Base-by-base conservation (phyloP, 2,888 invertebrate species). In the Sesia apiformis region DNA sequence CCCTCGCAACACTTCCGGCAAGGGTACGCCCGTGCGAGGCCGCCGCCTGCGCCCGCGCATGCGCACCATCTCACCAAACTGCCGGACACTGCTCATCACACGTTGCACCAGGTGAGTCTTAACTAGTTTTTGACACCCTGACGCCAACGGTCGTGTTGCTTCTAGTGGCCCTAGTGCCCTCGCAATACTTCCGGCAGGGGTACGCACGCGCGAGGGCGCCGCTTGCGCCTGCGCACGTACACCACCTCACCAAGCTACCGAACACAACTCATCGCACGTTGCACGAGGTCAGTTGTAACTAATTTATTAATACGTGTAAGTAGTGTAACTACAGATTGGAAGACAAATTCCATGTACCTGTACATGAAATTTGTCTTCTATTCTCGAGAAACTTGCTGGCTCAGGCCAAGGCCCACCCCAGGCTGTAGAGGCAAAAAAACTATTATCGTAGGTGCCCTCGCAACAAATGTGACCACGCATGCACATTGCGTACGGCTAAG, bases 1-100 rank as follows among this genome's bases (percentile, higher is more conserved):
- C 98, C 98, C 2, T 97, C 95, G 70, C 94, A 94, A 60, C 95
- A 96, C 73, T 98, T 98, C 89, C 92, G 97, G 56, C 96, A 97
- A 65, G 95, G 96, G 43, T 97, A 96, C 84, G 90, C 96, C 56
- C 88, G 93, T 69, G 74, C 92, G 62, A 73, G 92, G 74, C 85
- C 91, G 85, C 57, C 83, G 79, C 70, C 90, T 89, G 40, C 74
- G 81, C 69, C 88, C 83, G 61, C 50, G 83, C 86, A 43, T 62
- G 58, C 89, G 84, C 63, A 83, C 82, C 83, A 59, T 65, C 69
- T 65, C 53, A 68, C 80, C 58, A 76, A 83, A 68, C 69, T 85
- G 66, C 84, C 81, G 0, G 86, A 86, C 56, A 90, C 91, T 53
- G 90, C 92, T 56, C 90, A 90, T 57, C 84, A 83, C 66, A 91